These are phyloP conservation scores for Eonycteris spelaea DNA, from an alignment of 2,113 vertebrate genomes.

Conservation along the genomic window DNA sequence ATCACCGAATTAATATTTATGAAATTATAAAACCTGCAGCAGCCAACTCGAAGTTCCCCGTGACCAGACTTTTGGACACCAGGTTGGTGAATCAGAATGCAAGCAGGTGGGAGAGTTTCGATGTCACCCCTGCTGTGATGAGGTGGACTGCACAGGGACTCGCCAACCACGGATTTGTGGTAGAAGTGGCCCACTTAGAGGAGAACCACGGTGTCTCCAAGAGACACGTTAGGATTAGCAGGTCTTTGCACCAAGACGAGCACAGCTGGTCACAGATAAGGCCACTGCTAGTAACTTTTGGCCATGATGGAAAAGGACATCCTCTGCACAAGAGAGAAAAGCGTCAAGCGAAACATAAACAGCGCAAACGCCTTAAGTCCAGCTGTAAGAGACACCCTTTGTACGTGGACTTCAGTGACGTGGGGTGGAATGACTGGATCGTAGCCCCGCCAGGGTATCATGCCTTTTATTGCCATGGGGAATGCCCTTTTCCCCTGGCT, in stretches of 20 bases:
- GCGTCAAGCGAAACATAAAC: constrained; percentile 92
- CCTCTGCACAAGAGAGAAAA: constrained; percentile 94
- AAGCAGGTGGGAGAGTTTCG: constrained; percentile 97
- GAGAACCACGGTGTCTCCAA: constrained; percentile 83
- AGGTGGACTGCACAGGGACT: constrained; percentile 93
- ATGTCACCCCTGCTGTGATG: constrained; percentile 94
- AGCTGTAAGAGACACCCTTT: constrained; percentile 96
- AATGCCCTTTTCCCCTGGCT: constrained; percentile 97
- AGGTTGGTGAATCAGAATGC: constrained; percentile 94
- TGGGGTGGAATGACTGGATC: constrained; percentile 99
- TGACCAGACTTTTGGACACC: constrained; percentile 96
- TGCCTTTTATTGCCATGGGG: constrained; percentile 98
- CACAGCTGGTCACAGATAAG: constrained; percentile 93
- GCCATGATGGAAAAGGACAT: constrained; percentile 95
- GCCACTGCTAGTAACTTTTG: constrained; percentile 95
- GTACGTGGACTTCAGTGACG: constrained; percentile 99
- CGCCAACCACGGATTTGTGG: constrained; percentile 94
- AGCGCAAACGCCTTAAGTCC: constrained; percentile 92
- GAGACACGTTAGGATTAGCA: constrained; percentile 95
- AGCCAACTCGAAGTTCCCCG: constrained; percentile 84
- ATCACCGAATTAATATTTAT: constrained; percentile 98
- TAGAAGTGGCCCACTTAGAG: constrained; percentile 93
- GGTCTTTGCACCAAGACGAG: constrained; percentile 93
- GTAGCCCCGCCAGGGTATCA: constrained; percentile 98
- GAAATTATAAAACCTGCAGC: constrained; percentile 92